Conservation (phyloP, 2,113 vertebrate genomes). For the Alaudala cheleensis region DNA sequence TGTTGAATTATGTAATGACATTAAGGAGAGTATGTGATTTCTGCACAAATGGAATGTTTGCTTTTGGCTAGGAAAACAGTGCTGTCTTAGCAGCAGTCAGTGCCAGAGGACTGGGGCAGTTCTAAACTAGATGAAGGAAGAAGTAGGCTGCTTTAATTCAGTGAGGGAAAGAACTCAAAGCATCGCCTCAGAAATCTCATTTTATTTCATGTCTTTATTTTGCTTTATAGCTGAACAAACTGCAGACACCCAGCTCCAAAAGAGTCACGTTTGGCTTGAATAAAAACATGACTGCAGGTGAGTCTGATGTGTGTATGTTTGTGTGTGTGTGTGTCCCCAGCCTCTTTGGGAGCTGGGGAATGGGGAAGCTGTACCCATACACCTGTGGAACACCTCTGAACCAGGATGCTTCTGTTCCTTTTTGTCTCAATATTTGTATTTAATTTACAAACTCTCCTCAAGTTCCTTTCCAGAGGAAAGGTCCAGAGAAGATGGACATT, state of each 20-base stretch:
- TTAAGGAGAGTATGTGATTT: background rate
- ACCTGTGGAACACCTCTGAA: background rate
- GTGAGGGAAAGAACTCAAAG: background rate
- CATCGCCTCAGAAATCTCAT: background rate
- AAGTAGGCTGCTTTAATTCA: background rate
- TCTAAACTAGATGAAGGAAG: background rate
- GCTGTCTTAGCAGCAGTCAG: background rate
- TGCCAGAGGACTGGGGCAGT: background rate
- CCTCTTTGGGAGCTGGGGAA: background rate
- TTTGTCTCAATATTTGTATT: background rate
- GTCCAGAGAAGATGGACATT: too few species aligned
- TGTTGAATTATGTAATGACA: background rate
- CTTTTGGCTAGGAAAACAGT: background rate
- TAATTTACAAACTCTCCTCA: background rate
- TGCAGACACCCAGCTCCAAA: conserved; percentile 70
- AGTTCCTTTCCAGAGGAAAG: background rate
- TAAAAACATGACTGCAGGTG: conserved; percentile 85
- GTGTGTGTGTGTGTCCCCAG: background rate
- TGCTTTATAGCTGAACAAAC: conserved; percentile 61
- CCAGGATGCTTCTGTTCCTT: background rate
- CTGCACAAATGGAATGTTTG: background rate
- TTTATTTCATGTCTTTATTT: background rate
- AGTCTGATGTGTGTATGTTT: background rate
- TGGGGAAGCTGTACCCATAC: background rate
- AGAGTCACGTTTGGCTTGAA: conserved; percentile 85